These are phyloP conservation scores for Riptortus pedestris DNA, from an alignment of 1,140 invertebrate species.

Conservation along the genomic window DNA sequence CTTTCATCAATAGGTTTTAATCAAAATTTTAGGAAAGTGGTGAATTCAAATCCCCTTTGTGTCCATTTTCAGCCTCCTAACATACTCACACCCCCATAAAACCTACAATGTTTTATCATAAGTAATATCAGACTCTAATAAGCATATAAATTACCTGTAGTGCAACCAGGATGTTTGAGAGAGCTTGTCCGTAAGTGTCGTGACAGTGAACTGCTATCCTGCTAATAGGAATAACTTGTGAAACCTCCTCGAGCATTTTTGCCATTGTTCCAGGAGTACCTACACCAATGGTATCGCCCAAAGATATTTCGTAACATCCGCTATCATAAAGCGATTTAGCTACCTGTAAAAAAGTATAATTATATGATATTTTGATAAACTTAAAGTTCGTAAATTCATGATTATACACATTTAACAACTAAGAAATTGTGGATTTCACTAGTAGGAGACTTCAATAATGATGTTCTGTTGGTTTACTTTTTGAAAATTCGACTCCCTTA, in stretches of 20 bases:
- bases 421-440: too few species aligned
- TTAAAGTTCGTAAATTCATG: not conserved
- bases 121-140: too few species aligned
- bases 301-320: constrained; percentile 89
- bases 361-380: not conserved
- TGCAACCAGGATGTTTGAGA: constrained; percentile 83
- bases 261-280: constrained; percentile 78
- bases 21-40: too few species aligned
- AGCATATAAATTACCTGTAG: constrained; percentile 43
- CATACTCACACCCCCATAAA: too few species aligned
- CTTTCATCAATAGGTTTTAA: too few species aligned
- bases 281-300: constrained; percentile 96
- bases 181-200: constrained; percentile 94
- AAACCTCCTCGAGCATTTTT: constrained; percentile 64
- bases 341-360: constrained; percentile 37
- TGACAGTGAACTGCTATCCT: constrained; percentile 91
- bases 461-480: too few species aligned
- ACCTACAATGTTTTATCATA: too few species aligned
- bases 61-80: too few species aligned
- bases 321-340: constrained; percentile 62
- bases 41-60: too few species aligned
- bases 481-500: too few species aligned
- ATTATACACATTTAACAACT: not conserved
- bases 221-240: constrained; percentile 50
- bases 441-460: too few species aligned